Conservation (phyloP, 2,113 vertebrate species). For the Catagonus wagneri region DNA sequence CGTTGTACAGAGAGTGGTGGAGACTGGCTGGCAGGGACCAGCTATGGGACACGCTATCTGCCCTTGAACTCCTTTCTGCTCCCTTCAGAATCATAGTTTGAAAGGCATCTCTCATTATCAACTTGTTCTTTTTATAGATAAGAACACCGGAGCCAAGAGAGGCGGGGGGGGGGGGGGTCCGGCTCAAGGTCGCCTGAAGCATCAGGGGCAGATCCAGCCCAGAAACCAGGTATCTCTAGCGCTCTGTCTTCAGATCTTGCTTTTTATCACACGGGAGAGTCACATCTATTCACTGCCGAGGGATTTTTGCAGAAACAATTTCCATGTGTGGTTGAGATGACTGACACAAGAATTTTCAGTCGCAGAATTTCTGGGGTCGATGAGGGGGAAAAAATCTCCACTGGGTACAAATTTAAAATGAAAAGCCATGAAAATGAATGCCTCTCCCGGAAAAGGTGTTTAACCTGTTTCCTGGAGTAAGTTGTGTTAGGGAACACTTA, state of each 20-base stretch:
- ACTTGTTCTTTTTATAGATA: neutral
- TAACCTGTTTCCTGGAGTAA: constrained; percentile 38
- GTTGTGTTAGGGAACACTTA: neutral
- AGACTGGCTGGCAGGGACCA: neutral
- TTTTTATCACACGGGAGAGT: constrained; percentile 6
- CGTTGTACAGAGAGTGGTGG: neutral
- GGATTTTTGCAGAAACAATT: neutral
- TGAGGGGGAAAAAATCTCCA: neutral
- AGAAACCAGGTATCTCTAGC: fast-evolving
- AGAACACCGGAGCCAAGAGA: neutral
- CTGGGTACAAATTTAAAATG: constrained; percentile 33
- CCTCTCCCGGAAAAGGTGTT: neutral
- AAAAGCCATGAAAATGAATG: constrained; percentile 45
- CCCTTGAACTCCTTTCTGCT: constrained; percentile 9
- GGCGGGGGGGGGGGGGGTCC: neutral
- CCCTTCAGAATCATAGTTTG: neutral
- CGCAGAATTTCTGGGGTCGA: constrained; percentile 14
- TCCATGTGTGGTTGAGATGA: neutral
- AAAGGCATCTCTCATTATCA: constrained; percentile 9
- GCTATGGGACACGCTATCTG: neutral
- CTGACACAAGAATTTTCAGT: neutral
- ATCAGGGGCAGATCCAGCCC: neutral
- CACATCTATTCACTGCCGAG: neutral
- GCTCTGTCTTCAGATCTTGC: neutral
- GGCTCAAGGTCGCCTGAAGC: neutral